Conservation (phyloP, 2,888 invertebrate genomes). For the Ennomos erosarius region DNA sequence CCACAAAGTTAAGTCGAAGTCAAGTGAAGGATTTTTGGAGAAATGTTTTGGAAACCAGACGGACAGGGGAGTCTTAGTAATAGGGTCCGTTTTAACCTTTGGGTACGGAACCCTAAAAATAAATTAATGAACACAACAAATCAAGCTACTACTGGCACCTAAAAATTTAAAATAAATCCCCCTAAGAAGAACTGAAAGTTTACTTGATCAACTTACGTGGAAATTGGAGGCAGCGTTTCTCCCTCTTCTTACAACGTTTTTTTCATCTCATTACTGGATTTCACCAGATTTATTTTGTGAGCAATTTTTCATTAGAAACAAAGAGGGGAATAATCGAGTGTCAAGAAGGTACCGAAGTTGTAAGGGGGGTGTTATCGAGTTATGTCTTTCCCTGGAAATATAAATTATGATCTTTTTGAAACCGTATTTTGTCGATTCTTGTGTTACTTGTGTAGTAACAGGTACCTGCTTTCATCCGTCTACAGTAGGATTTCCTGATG, state of each 20-base stretch:
- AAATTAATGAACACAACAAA: no score
- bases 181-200: slow-evolving; percentile 14
- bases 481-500: no score
- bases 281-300: slow-evolving; percentile 16
- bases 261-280: slow-evolving; percentile 15
- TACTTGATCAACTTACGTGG: slow-evolving; percentile 14
- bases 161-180: slow-evolving; percentile 9
- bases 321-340: slow-evolving; percentile 24
- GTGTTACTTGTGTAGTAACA: no score
- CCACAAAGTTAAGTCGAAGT: no score
- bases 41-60: no score
- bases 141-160: slow-evolving; percentile 3
- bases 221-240: slow-evolving; percentile 8
- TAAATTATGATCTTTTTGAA: no score
- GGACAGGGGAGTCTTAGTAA: no score
- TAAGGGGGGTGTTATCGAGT: slow-evolving; percentile 3
- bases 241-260: slow-evolving; percentile 9
- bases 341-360: slow-evolving; percentile 7
- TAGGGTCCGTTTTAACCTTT: no score
- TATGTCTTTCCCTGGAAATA: neutral
- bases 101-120: no score
- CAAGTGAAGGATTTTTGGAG: no score
- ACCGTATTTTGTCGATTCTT: no score
- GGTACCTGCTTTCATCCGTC: no score
- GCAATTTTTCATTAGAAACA: slow-evolving; percentile 22